A percentile compares a stretch with the other conserved stretches of the same genome.
phyloP scores from a whole-genome alignment of 2,113 vertebrate genomes.

The Odocoileus hemionus region DNA sequence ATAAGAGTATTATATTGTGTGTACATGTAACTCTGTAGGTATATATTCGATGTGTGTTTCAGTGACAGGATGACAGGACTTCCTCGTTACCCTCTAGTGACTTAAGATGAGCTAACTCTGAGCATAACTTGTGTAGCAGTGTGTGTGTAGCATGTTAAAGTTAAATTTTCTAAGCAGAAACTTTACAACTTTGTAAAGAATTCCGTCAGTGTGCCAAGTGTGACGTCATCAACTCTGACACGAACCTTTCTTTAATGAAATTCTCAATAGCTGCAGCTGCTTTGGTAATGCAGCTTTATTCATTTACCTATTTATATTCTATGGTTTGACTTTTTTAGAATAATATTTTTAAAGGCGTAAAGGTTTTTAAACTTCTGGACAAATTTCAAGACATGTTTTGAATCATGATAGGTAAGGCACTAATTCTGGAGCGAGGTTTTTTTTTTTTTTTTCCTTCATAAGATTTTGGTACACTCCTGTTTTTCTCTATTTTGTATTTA shows the following conservation, averaged over 20 bases:
- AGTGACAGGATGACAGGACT: background rate
- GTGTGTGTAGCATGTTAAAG: background rate
- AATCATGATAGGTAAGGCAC: background rate
- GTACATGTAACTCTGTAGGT: background rate
- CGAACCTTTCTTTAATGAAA: background rate
- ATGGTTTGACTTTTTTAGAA: background rate
- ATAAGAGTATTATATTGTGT: background rate
- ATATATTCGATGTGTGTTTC: background rate
- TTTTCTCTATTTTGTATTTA: background rate
- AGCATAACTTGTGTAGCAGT: background rate
- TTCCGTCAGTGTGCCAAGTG: background rate
- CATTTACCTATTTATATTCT: background rate
- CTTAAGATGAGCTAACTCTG: background rate
- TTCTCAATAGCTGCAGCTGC: background rate
- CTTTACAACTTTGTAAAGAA: background rate
- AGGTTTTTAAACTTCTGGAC: background rate
- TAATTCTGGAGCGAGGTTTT: background rate
- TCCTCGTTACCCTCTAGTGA: background rate
- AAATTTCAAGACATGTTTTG: background rate
- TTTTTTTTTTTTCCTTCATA: background rate
- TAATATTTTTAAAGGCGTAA: background rate
- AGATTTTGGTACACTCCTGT: background rate
- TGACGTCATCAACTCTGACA: background rate
- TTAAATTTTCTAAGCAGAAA: background rate
- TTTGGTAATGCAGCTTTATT: background rate